Conservation (phyloP, 2,113 vertebrate genomes). For the Halichoeres trimaculatus region DNA sequence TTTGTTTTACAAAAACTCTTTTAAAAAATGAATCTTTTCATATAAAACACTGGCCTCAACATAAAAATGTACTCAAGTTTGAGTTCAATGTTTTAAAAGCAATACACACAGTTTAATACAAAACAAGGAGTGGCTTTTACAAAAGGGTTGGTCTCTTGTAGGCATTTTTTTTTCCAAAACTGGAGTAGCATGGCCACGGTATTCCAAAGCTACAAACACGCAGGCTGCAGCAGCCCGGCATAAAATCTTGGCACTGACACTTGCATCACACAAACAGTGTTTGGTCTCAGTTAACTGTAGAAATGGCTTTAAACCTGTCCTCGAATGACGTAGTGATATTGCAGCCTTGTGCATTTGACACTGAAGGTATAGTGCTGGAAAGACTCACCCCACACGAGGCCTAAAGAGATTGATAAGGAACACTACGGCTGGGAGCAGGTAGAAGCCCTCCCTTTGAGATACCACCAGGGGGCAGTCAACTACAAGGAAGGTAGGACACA, state of each 20-base stretch:
- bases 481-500: slow-evolving; percentile 61
- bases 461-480: slow-evolving; percentile 74
- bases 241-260: slow-evolving; percentile 78
- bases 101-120: slow-evolving; percentile 49
- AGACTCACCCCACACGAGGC: slow-evolving; percentile 58
- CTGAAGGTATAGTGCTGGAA: slow-evolving; percentile 47
- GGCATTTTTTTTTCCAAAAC: slow-evolving; percentile 68
- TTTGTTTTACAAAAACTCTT: slow-evolving; percentile 47
- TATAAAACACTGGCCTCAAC: slow-evolving; percentile 65
- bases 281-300: slow-evolving; percentile 77
- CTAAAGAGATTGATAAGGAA: slow-evolving; percentile 47
- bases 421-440: slow-evolving; percentile 59
- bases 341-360: slow-evolving; percentile 57
- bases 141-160: slow-evolving; percentile 73
- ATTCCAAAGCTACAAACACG: slow-evolving; percentile 79
- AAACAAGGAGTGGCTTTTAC: slow-evolving; percentile 56
- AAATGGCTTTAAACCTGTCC: slow-evolving; percentile 74
- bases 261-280: slow-evolving; percentile 81
- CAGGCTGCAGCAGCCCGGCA: slow-evolving; percentile 66
- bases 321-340: slow-evolving; percentile 53
- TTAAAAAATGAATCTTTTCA: slow-evolving; percentile 53
- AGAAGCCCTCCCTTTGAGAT: slow-evolving; percentile 7
- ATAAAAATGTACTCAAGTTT: slow-evolving; percentile 45
- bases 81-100: slow-evolving; percentile 55
- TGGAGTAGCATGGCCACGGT: slow-evolving; percentile 76